phyloP scores from a whole-genome alignment of 2,888 invertebrate genomes.

The Hetaerina titia region DNA sequence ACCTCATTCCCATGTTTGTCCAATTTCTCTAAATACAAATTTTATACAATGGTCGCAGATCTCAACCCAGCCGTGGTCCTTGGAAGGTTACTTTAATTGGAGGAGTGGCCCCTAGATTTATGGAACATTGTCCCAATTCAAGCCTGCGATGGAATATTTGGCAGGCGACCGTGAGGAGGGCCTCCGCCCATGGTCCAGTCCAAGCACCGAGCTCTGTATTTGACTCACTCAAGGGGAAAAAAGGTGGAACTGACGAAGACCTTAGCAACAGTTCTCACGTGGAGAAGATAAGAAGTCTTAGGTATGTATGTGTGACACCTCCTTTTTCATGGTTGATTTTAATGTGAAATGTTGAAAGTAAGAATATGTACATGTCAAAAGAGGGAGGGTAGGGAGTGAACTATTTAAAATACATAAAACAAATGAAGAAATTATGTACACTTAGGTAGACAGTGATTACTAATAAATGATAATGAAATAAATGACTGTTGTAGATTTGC shows the following conservation, averaged over 20 bases:
- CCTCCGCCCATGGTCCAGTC: constrained; percentile 55
- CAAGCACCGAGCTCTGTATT: neutral
- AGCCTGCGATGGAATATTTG: constrained; percentile 90
- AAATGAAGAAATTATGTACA: too few species aligned
- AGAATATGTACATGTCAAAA: too few species aligned
- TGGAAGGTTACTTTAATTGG: constrained; percentile 91
- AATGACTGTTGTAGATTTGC: too few species aligned
- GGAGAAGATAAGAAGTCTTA: constrained; percentile 86
- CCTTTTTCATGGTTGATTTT: too few species aligned
- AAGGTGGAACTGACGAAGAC: constrained; percentile 81
- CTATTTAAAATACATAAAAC: too few species aligned
- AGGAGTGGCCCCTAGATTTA: constrained; percentile 85
- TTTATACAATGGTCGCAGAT: constrained; percentile 71
- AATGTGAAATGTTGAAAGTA: too few species aligned
- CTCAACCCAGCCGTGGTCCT: constrained; percentile 84
- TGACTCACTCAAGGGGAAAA: constrained; percentile 72
- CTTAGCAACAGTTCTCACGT: constrained; percentile 84
- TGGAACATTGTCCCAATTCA: constrained; percentile 92
- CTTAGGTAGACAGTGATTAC: too few species aligned
- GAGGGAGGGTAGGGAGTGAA: too few species aligned
- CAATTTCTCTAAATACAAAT: neutral
- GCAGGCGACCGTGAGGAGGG: constrained; percentile 85
- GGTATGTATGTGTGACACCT: constrained; percentile 73
- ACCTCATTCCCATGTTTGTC: neutral
- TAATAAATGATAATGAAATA: too few species aligned